phyloP scores from a whole-genome alignment of 2,888 invertebrate genomes.

The Pyrocoelia pectoralis region DNA sequence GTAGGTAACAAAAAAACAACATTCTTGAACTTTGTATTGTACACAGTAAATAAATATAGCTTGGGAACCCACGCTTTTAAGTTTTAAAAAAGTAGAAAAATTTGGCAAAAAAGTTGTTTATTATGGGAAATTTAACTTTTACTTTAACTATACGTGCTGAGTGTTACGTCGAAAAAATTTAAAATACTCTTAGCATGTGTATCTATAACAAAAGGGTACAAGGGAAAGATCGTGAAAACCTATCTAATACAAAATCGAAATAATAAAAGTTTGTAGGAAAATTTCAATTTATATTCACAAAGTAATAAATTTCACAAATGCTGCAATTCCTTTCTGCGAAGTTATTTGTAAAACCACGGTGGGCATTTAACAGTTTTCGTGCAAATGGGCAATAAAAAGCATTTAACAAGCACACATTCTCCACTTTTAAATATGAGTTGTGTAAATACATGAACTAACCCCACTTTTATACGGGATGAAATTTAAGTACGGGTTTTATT shows the following conservation, averaged over 20 bases:
- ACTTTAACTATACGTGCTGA: no score
- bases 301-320: constrained; percentile 35
- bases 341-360: constrained; percentile 35
- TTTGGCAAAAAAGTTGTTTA: no score
- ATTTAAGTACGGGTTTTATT: constrained; percentile 34
- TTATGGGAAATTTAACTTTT: not conserved
- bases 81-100: not conserved
- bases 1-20: constrained; percentile 1
- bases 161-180: not conserved
- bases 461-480: constrained; percentile 33
- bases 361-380: constrained; percentile 34
- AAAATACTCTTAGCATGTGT: not conserved
- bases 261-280: constrained; percentile 39
- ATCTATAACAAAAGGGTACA: constrained; percentile 3
- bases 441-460: constrained; percentile 32
- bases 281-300: constrained; percentile 41
- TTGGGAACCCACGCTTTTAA: not conserved
- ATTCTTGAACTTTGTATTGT: not conserved
- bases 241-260: constrained; percentile 29
- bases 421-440: constrained; percentile 33
- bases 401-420: constrained; percentile 32
- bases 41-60: constrained; percentile 1
- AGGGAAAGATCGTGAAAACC: constrained; percentile 22
- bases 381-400: constrained; percentile 35
- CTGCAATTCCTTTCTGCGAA: constrained; percentile 33